These are phyloP conservation scores for Phylloscopus whistleri DNA, from an alignment of 2,113 vertebrate species.

Conservation along the genomic window DNA sequence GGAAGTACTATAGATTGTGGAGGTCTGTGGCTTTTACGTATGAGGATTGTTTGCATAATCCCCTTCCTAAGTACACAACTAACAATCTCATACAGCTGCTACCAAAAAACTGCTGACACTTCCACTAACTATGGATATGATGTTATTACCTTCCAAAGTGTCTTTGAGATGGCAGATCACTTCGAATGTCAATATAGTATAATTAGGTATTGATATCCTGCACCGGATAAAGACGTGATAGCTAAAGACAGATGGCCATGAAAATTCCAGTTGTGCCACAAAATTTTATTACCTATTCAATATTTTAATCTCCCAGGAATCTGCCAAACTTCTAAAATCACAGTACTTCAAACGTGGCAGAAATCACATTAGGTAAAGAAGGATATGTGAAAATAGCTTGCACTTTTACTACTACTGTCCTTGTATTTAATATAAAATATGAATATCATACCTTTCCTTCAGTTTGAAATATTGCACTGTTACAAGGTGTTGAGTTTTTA, in stretches of 20 bases:
- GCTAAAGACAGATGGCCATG: background rate
- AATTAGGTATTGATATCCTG: background rate
- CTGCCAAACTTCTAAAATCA: background rate
- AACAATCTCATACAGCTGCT: background rate
- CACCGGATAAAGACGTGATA: background rate
- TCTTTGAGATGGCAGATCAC: background rate
- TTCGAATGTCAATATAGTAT: background rate
- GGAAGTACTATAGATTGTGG: fast-evolving
- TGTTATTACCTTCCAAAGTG: background rate
- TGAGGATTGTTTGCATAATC: background rate
- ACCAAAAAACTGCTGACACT: background rate
- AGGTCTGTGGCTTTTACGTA: background rate
- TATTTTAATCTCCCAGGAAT: background rate
- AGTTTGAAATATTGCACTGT: background rate
- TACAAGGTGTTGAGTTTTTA: background rate
- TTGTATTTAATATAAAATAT: background rate
- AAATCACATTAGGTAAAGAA: background rate
- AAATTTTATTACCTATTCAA: background rate
- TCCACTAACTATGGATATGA: background rate
- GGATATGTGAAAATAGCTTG: background rate
- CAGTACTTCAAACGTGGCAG: fast-evolving
- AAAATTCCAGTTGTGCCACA: background rate
- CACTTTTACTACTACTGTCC: background rate
- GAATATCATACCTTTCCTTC: background rate
- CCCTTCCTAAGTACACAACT: background rate